Evolutionary conservation across 2,888 invertebrate species (phyloP), one percentile per base, ranked within the genome.

Genomic region (Galerucella nymphaeae): DNA sequence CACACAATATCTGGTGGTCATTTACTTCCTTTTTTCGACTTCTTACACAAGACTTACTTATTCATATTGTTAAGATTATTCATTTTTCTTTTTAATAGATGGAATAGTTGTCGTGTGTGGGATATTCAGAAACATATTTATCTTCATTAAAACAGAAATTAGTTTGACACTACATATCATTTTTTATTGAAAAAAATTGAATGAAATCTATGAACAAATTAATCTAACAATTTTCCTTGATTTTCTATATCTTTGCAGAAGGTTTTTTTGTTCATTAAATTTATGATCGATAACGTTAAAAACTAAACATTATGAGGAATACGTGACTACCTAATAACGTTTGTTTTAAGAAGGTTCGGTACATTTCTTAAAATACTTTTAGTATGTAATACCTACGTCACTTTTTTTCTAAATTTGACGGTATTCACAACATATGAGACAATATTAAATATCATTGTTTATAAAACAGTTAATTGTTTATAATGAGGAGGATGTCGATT

Each of bases 91-190:
- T 48, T 50, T 64, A 64, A 64, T 64, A 14, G n/a, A 23, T 45
- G n/a, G 64, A 50, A 62, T 16, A n/a, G 11, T 45, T 64, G 48
- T n/a, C 45, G 64, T 50, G 48, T 50, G 48, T 64, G 64, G 64
- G 48, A 50, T 50, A 64, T 48, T 30, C 16, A n/a, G 64, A 50
- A 48, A 53, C 9, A 18, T 11, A 66, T 65, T 65, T 55, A 55
- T 65, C 55, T 65, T 55, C 65, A 55, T 65, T 63, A 63, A n/a
- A n/a, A 63, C 3, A n/a, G 63, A 63, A 63, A 63, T 45, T 42
- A 45, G 8, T 63, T 45, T 18, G 18, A 42, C 14, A 18, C 20
- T 20, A 63, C 20, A 11, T 45, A 23, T 23, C 1, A 23, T 48
- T 48, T n/a, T 14, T 48, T 48, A 6, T 2, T 48, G 14, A 30